Conservation (phyloP, 2,113 vertebrate genomes). For the Alectura lathami region DNA sequence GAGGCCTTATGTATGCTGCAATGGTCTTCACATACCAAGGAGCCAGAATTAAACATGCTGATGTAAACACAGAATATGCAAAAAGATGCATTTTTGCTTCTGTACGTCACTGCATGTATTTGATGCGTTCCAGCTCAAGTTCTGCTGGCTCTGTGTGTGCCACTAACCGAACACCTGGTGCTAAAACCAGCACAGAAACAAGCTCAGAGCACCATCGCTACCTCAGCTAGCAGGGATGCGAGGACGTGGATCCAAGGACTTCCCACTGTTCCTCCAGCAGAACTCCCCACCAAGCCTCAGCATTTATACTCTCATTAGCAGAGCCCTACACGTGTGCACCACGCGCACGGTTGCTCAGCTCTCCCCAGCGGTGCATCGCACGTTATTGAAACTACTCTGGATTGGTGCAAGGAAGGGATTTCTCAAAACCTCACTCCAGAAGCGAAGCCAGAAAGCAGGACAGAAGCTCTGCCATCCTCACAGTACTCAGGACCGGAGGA, state of each 20-base stretch:
- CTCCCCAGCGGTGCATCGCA: background rate
- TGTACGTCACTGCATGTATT: background rate
- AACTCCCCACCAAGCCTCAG: background rate
- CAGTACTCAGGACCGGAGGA: background rate
- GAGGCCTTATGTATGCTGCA: background rate
- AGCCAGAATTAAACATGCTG: background rate
- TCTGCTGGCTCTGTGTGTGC: background rate
- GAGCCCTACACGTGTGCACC: background rate
- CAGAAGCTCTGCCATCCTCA: background rate
- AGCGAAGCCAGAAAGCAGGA: background rate
- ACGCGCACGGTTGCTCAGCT: background rate
- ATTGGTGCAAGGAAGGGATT: accelerated
- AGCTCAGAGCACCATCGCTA: background rate
- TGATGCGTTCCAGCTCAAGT: background rate
- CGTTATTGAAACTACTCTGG: background rate
- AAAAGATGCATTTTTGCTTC: background rate
- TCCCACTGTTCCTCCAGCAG: background rate
- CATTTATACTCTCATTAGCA: background rate
- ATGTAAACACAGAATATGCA: background rate
- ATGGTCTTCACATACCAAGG: background rate
- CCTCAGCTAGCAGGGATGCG: background rate
- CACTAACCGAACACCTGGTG: constrained; percentile 8
- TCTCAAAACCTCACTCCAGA: background rate
- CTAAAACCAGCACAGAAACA: background rate
- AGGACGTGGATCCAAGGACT: background rate